A percentile compares a stretch with the other conserved stretches of the same genome.
These are phyloP conservation scores for Phataginus tricuspis DNA, from an alignment of 2,797 vertebrate species.

Conservation along the genomic window DNA sequence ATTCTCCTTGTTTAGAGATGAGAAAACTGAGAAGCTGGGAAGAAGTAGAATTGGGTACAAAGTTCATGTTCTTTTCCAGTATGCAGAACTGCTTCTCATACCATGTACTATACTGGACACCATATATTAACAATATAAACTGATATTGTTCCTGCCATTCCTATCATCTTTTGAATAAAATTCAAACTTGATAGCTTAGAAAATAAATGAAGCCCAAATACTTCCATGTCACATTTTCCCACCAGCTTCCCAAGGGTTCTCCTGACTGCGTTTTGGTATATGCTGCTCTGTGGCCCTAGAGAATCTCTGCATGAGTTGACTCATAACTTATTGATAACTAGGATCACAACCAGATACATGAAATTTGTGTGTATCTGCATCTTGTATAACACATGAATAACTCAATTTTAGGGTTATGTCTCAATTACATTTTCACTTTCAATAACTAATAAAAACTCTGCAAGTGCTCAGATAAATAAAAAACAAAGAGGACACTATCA, in stretches of 20 bases:
- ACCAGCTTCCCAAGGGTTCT: background rate
- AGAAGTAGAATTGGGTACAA: background rate
- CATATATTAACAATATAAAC: background rate
- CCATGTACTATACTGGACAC: background rate
- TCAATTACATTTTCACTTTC: background rate
- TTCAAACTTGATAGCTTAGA: background rate
- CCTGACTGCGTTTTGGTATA: background rate
- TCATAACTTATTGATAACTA: background rate
- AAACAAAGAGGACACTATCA: background rate
- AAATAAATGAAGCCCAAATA: background rate
- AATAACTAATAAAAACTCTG: background rate
- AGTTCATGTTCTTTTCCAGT: background rate
- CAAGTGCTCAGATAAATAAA: background rate
- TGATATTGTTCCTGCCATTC: background rate
- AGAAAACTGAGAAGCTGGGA: background rate
- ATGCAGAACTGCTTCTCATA: background rate
- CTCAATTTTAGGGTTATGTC: background rate
- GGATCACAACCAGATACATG: background rate
- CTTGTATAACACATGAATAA: background rate
- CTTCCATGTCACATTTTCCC: background rate
- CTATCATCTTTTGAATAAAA: background rate
- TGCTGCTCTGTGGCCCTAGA: background rate
- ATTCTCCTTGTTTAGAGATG: background rate
- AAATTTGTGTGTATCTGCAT: background rate
- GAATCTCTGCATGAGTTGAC: background rate